A percentile compares a stretch with the other conserved stretches of the same genome.
phyloP scores from a whole-genome alignment of 2,113 vertebrate genomes.

The Lanius collurio region DNA sequence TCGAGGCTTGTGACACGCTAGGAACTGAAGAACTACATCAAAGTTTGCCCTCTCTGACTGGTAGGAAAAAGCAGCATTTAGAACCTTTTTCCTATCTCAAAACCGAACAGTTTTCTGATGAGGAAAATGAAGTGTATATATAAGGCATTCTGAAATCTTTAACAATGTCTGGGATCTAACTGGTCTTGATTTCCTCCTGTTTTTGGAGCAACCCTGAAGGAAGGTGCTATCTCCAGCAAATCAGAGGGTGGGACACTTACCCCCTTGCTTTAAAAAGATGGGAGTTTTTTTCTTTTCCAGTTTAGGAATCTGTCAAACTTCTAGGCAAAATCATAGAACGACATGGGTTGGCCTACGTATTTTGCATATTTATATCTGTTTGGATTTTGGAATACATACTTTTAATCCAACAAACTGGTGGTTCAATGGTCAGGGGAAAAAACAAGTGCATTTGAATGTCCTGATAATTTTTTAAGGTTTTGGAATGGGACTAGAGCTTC shows the following conservation, averaged over 20 bases:
- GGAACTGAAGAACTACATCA: neutral
- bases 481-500: neutral
- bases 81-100: neutral
- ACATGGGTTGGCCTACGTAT: neutral
- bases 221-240: neutral
- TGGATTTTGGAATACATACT: neutral
- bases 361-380: neutral
- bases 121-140: neutral
- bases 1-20: conserved; percentile 3
- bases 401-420: neutral
- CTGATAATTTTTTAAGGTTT: neutral
- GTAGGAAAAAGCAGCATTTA: neutral
- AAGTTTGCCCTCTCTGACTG: neutral
- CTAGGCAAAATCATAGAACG: neutral
- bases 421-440: neutral
- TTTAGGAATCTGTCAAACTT: neutral
- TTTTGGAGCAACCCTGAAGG: neutral
- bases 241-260: neutral
- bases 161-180: neutral
- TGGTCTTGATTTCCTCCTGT: neutral
- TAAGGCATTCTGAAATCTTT: neutral
- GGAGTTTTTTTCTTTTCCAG: neutral
- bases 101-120: neutral
- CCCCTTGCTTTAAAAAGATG: neutral
- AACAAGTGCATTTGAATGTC: neutral